Evolutionary conservation across 2,113 vertebrate genomes (phyloP), one percentile per base, ranked within the genome.

Genomic region (Pelecanus crispus): DNA sequence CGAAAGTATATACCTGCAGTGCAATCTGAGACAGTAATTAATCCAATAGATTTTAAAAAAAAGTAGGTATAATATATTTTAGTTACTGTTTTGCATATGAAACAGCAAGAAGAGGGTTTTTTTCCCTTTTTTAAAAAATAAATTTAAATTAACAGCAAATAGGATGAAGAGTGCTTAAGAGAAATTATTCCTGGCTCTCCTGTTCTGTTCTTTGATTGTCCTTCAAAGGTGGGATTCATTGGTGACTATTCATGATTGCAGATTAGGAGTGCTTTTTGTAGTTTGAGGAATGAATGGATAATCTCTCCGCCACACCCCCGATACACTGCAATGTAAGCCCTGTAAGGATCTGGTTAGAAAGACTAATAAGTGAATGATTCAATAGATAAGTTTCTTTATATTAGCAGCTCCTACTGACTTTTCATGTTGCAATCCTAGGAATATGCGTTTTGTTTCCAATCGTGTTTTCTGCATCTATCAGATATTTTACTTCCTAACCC

Each of bases 181-280:
- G n/a, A 73, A 83, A 62, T 44, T 66, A 83, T 92, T 97, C 89
- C 61, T 97, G 68, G n/a, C 42, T 90, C 92, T 95, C 38, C 84
- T 95, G 59, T 89, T 97, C 96, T 92, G 71, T 97, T 96, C 84
- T 75, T 94, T 94, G 92, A 62, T 82, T 86, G 13, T 59, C 44
- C 65, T 63, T 83, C 3, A 3, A 47, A 61, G 7, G 17, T 84
- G 72, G 45, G 55, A 36, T 86, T 80, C 0, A 0, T 44, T 93
- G 63, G 13, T 86, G 62, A 47, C 52, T 55, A 15, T 81, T 94
- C 77, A 34, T 83, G 65, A 40, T 29, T 90, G 42, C 45, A 78
- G 45, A 44, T 31, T 83, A 72, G 63, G 72, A 90, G 62, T 32
- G 19, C 4, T 66, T 90, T 93, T 81, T 79, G 75, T 72, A 58